Percentiles rank a stretch among this genome's conserved stretches.
These are phyloP conservation scores for Pithys albifrons DNA, from an alignment of 2,113 vertebrate species.

Conservation along the genomic window DNA sequence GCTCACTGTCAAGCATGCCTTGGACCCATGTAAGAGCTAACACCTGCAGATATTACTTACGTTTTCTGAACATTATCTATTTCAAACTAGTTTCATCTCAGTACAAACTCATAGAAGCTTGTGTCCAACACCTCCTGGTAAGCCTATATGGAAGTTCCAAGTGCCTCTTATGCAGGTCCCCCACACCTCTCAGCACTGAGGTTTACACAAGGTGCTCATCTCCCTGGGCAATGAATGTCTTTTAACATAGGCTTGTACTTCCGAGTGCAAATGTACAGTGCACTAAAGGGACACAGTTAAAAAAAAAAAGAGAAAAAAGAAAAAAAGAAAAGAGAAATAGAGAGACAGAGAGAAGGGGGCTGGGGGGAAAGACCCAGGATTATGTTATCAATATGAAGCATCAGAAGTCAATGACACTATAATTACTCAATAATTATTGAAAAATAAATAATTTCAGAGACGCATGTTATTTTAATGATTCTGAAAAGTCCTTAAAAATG, in stretches of 20 bases:
- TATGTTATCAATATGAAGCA: neutral
- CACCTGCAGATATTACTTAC: neutral
- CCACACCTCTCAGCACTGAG: fast-evolving
- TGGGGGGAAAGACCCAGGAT: neutral
- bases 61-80: neutral
- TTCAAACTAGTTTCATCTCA: neutral
- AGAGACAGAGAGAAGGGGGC: too few relatives aligned
- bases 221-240: neutral
- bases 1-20: neutral
- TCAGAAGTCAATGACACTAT: neutral
- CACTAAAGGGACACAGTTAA: neutral
- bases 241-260: neutral
- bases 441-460: neutral
- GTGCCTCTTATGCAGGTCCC: neutral
- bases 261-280: neutral
- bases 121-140: neutral
- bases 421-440: neutral
- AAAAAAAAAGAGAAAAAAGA: neutral
- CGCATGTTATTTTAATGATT: neutral
- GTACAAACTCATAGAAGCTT: neutral
- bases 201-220: fast-evolving
- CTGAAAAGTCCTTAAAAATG: neutral
- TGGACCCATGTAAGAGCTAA: neutral
- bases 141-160: neutral
- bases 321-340: neutral